These are phyloP conservation scores for Stegostoma tigrinum DNA, from an alignment of 2,113 vertebrate species.

Conservation along the genomic window DNA sequence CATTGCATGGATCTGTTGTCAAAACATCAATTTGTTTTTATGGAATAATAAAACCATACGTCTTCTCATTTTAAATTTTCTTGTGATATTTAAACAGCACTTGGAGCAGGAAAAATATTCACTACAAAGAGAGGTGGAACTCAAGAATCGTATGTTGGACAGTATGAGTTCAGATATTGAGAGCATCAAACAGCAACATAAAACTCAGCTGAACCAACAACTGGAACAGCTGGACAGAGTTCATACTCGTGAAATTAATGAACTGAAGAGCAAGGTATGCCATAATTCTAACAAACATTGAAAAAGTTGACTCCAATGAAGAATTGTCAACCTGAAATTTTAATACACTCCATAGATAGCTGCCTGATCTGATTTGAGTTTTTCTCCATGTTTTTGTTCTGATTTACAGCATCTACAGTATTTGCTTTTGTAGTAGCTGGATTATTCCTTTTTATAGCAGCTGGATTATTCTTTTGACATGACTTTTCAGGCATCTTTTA, in stretches of 20 bases:
- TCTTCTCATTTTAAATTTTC: slow-evolving; percentile 39
- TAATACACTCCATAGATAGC: too few relatives aligned
- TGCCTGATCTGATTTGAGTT: neutral
- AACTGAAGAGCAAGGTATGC: slow-evolving; percentile 78
- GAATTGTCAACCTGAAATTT: too few relatives aligned
- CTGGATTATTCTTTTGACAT: too few relatives aligned
- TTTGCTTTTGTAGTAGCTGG: too few relatives aligned
- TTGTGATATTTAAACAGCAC: slow-evolving; percentile 60
- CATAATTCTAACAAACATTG: neutral
- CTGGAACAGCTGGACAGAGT: slow-evolving; percentile 63
- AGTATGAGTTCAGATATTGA: slow-evolving; percentile 81
- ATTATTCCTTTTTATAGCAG: too few relatives aligned
- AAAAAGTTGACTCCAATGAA: neutral
- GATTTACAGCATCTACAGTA: too few relatives aligned
- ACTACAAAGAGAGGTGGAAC: slow-evolving; percentile 74
- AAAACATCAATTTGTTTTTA: neutral
- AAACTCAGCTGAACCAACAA: slow-evolving; percentile 62
- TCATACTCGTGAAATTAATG: slow-evolving; percentile 60
- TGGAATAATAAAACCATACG: neutral
- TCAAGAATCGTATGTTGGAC: slow-evolving; percentile 78
- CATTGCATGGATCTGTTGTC: neutral
- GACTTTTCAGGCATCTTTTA: too few relatives aligned
- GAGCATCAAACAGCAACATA: slow-evolving; percentile 73
- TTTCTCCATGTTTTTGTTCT: neutral
- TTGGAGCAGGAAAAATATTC: slow-evolving; percentile 82